Percentiles rank a stretch among this genome's conserved stretches.
phyloP scores from a whole-genome alignment of 2,113 vertebrate genomes.

The Tragelaphus imberbis region DNA sequence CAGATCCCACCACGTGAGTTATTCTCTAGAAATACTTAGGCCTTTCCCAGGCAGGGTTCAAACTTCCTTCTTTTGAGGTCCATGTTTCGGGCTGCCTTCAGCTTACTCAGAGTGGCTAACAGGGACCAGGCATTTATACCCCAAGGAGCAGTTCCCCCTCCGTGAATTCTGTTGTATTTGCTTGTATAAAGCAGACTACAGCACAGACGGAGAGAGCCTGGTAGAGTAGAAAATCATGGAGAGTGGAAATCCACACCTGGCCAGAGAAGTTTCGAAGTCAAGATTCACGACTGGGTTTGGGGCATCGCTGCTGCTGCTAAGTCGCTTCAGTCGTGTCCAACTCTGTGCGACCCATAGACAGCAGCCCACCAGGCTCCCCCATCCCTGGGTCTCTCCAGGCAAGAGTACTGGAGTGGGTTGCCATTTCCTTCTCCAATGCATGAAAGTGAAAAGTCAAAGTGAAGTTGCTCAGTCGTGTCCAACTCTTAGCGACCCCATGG shows the following conservation, averaged over 20 bases:
- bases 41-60: background rate
- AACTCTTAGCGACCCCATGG: accelerated
- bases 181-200: background rate
- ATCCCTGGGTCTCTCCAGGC: too few species aligned
- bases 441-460: too few species aligned
- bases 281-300: background rate
- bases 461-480: too few species aligned
- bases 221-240: accelerated
- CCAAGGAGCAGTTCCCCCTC: background rate
- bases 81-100: background rate
- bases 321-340: background rate
- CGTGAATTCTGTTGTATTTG: background rate
- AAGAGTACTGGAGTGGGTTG: too few species aligned
- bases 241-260: background rate
- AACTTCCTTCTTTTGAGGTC: background rate
- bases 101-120: background rate
- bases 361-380: too few species aligned
- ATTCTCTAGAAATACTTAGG: background rate
- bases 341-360: too few species aligned
- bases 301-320: too few species aligned
- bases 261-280: background rate
- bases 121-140: background rate
- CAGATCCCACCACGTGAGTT: background rate
- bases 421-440: too few species aligned
- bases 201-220: background rate